phyloP scores from a whole-genome alignment of 2,888 invertebrate species.

The Norana najaformis region DNA sequence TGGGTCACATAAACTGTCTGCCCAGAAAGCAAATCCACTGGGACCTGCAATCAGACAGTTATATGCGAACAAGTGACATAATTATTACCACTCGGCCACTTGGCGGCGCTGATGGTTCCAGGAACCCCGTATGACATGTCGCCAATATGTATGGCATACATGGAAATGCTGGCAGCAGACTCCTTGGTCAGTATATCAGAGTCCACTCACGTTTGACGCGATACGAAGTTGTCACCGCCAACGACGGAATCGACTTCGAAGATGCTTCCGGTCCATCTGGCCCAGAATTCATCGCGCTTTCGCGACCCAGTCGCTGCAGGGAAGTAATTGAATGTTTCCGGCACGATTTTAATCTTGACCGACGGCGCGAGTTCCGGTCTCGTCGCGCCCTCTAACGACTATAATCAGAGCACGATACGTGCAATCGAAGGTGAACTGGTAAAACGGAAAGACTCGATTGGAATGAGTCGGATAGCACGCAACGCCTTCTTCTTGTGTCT shows the following conservation, averaged over 20 bases:
- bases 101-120: no score
- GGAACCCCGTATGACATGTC: not conserved
- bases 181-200: not conserved
- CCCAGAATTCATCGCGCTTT: not conserved
- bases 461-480: not conserved
- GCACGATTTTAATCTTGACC: conserved; percentile 22
- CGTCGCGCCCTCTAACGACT: not conserved
- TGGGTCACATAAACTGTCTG: not conserved
- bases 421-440: not conserved
- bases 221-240: conserved; percentile 13
- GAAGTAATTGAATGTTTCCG: conserved; percentile 25
- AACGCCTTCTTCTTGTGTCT: not conserved
- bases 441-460: not conserved
- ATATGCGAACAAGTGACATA: not conserved
- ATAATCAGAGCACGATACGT: not conserved
- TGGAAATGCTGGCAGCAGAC: not conserved
- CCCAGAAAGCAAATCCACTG: not conserved
- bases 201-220: not conserved
- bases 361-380: not conserved
- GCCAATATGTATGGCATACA: conserved; percentile 13
- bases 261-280: not conserved
- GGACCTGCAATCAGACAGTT: not conserved
- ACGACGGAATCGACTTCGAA: not conserved
- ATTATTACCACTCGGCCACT: not conserved
- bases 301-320: not conserved